phyloP scores from a whole-genome alignment of 2,797 vertebrate genomes.

The Esox masquinongy region DNA sequence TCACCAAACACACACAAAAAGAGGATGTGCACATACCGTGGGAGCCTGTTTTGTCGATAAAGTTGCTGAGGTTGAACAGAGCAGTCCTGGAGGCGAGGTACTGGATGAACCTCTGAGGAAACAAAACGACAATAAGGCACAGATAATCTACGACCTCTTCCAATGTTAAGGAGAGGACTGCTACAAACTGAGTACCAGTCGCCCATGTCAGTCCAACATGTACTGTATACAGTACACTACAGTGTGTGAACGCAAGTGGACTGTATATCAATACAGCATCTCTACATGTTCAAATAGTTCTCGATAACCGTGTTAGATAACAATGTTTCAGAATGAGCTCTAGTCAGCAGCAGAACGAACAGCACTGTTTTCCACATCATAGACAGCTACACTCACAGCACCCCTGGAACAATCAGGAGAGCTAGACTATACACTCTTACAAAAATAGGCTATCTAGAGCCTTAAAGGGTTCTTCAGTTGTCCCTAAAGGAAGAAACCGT shows the following conservation, averaged over 20 bases:
- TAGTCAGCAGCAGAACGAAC: neutral
- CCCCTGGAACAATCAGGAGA: constrained; percentile 14
- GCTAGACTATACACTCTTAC: neutral
- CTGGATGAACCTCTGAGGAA: constrained; percentile 96
- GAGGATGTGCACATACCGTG: constrained; percentile 80
- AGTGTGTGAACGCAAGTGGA: neutral
- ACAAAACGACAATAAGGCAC: neutral
- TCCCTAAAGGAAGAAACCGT: too few species aligned
- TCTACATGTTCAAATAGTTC: neutral
- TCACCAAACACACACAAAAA: neutral
- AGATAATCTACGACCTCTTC: neutral
- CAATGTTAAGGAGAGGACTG: neutral
- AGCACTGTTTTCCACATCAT: constrained; percentile 14
- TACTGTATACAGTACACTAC: neutral
- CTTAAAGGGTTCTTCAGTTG: too few species aligned
- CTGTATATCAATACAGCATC: neutral
- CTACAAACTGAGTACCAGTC: neutral
- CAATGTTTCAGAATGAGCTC: constrained; percentile 1
- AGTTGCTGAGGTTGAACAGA: constrained; percentile 99
- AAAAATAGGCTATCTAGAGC: too few species aligned
- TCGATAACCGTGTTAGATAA: neutral
- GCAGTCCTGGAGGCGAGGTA: constrained; percentile 99
- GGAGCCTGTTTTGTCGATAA: constrained; percentile 98
- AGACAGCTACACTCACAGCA: constrained; percentile 4
- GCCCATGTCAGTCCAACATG: neutral